Evolutionary conservation across 2,888 invertebrate species (phyloP).

Genomic region (Agonopterix subpropinquella): DNA sequence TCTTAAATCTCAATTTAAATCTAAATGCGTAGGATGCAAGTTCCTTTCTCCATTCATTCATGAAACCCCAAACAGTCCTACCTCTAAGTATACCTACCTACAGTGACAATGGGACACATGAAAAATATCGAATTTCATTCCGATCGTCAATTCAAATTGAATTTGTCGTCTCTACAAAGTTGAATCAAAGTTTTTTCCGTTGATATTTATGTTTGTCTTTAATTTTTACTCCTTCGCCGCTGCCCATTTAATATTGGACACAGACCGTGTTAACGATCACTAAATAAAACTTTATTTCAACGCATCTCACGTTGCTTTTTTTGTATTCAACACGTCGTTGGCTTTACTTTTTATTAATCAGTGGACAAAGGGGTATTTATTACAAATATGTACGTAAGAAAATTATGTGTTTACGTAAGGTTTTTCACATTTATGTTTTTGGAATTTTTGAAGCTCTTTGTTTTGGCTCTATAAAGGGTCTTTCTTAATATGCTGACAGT

Average conservation of each 20-base stretch:
- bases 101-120: slow-evolving; percentile 49
- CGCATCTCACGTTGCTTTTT: slow-evolving; percentile 53
- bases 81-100: slow-evolving; percentile 15
- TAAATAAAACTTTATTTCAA: slow-evolving; percentile 73
- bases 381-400: too few relatives aligned
- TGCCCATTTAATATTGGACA: slow-evolving; percentile 69
- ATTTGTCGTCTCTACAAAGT: slow-evolving; percentile 19
- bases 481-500: too few relatives aligned
- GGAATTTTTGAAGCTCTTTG: too few relatives aligned
- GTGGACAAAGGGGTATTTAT: slow-evolving; percentile 12
- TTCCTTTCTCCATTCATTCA: slow-evolving; percentile 50
- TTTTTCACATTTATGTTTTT: too few relatives aligned
- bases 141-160: slow-evolving; percentile 46
- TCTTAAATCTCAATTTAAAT: not conserved
- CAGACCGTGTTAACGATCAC: slow-evolving; percentile 68
- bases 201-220: slow-evolving; percentile 71
- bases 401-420: too few relatives aligned
- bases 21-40: not conserved
- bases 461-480: too few relatives aligned
- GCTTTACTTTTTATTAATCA: slow-evolving; percentile 65
- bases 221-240: slow-evolving; percentile 67
- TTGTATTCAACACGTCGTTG: slow-evolving; percentile 63
- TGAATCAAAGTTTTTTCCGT: slow-evolving; percentile 60
- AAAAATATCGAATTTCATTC: slow-evolving; percentile 68
- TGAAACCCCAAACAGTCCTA: slow-evolving; percentile 39